Conservation (phyloP, 1,140 invertebrate species). For the Holcopasites calliopsidis region DNA sequence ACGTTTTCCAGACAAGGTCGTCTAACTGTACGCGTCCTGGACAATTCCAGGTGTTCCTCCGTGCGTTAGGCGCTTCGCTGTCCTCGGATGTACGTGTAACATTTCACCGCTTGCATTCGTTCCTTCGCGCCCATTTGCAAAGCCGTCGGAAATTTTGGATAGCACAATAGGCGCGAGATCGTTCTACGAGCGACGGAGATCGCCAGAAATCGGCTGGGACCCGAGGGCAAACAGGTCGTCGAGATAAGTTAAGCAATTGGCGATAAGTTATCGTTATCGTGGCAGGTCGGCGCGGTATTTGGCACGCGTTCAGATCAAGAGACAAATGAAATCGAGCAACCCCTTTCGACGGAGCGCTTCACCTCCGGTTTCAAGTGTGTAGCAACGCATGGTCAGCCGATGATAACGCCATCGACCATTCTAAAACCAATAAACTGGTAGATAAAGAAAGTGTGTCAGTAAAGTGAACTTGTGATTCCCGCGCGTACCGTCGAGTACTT, state of each 20-base stretch:
- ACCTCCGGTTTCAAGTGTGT: not conserved
- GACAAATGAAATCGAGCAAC: conserved; percentile 49
- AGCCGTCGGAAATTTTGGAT: too few relatives aligned
- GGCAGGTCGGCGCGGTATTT: conserved; percentile 50
- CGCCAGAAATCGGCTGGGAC: conserved; percentile 31
- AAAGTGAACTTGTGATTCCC: not conserved
- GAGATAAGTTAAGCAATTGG: conserved; percentile 64
- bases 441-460: conserved; percentile 22
- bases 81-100: too few relatives aligned
- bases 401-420: not conserved
- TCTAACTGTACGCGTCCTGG: conserved; percentile 70
- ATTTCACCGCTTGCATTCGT: not conserved
- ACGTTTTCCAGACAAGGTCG: conserved; percentile 72
- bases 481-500: too few relatives aligned
- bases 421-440: not conserved
- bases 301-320: conserved; percentile 59
- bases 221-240: conserved; percentile 62
- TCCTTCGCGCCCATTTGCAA: not conserved
- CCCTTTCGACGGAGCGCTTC: not conserved
- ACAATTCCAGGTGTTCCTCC: conserved; percentile 48
- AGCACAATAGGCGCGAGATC: conserved; percentile 34
- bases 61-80: not conserved
- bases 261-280: conserved; percentile 68
- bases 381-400: not conserved
- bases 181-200: conserved; percentile 20